A percentile compares a stretch with the other conserved stretches of the same genome.
These are phyloP conservation scores for Coreoperca whiteheadi DNA, from an alignment of 2,113 vertebrate genomes.

Conservation along the genomic window DNA sequence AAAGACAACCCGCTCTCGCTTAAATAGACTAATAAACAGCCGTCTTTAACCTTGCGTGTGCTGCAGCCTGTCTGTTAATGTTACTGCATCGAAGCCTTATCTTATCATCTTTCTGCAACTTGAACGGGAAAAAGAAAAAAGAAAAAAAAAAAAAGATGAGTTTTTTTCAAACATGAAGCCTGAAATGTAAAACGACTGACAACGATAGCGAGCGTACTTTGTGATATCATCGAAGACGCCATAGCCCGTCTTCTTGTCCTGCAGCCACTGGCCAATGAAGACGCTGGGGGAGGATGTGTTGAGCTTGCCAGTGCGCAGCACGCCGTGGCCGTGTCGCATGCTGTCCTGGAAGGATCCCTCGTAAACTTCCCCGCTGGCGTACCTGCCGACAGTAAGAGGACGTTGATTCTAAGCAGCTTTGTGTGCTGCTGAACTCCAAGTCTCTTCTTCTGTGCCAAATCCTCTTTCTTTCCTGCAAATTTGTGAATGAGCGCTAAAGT, in stretches of 20 bases:
- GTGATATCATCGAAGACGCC: constrained; percentile 98
- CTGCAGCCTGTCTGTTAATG: background rate
- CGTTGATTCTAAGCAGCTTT: background rate
- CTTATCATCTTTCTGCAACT: too few relatives aligned
- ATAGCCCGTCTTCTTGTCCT: constrained; percentile 96
- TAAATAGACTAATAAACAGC: background rate
- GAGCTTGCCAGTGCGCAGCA: constrained; percentile 93
- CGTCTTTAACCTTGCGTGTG: background rate
- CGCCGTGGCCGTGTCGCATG: constrained; percentile 95
- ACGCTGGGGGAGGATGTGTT: constrained; percentile 96
- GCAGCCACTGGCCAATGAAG: constrained; percentile 97
- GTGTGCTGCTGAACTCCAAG: background rate
- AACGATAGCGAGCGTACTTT: constrained; percentile 80
- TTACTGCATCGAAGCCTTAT: background rate
- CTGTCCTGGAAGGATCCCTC: constrained; percentile 96
- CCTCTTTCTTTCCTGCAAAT: too few relatives aligned
- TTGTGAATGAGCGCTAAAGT: too few relatives aligned
- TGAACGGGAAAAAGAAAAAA: too few relatives aligned
- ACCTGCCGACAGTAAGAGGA: constrained; percentile 79
- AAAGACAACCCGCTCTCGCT: background rate
- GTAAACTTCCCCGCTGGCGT: constrained; percentile 93
- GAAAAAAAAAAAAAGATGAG: too few relatives aligned
- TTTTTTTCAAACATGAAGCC: background rate
- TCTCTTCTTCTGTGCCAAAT: too few relatives aligned
- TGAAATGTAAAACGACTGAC: background rate